These are phyloP conservation scores for Holothuria scabra DNA, from an alignment of 53 echinoderm and acorn worm species.

Conservation along the genomic window DNA sequence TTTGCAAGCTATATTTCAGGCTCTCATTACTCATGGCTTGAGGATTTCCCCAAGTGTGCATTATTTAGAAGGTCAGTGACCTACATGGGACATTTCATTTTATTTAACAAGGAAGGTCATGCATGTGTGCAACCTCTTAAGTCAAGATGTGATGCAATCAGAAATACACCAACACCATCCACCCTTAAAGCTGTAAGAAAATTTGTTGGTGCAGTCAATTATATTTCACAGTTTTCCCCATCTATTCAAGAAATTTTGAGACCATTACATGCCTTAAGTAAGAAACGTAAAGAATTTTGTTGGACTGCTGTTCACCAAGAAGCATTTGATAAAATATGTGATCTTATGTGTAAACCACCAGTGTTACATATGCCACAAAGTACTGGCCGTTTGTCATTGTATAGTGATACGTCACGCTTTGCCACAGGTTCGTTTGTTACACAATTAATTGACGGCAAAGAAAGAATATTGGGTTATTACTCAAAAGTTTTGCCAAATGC, in stretches of 20 bases:
- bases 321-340: conserved; percentile 47
- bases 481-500: conserved; percentile 47
- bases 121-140: conserved; percentile 1
- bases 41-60: conserved; percentile 23
- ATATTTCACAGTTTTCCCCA: conserved; percentile 4
- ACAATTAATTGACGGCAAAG: conserved; percentile 42
- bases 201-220: conserved; percentile 52
- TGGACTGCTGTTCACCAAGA: conserved; percentile 44
- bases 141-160: conserved; percentile 15
- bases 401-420: conserved; percentile 52
- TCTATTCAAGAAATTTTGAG: conserved; percentile 3
- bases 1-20: conserved; percentile 10
- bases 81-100: conserved; percentile 46
- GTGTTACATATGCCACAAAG: conserved; percentile 45
- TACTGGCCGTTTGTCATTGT: conserved; percentile 13
- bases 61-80: conserved; percentile 22
- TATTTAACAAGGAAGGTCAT: conserved; percentile 6
- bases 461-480: conserved; percentile 38
- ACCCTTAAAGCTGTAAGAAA: conserved; percentile 9
- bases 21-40: not conserved
- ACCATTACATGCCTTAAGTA: conserved; percentile 34
- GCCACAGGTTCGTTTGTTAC: conserved; percentile 51
- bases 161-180: not conserved
- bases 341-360: conserved; percentile 29
- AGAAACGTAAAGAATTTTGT: conserved; percentile 23